Base-by-base conservation (phyloP, 2,888 invertebrate genomes). In the Tetropium fuscum region DNA sequence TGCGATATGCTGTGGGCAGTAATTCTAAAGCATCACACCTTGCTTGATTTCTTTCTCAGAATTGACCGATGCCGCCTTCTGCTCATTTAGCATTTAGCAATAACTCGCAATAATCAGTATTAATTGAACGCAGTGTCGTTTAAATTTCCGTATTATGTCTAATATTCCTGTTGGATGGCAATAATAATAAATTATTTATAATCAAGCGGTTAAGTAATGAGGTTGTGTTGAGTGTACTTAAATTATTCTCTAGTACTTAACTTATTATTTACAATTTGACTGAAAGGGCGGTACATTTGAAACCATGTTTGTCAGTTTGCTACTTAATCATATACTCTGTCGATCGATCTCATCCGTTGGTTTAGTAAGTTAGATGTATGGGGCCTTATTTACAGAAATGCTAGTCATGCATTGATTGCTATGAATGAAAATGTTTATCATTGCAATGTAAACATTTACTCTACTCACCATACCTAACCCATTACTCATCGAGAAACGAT, bases 51-150 rank as follows among this genome's bases (percentile, higher is more conserved):
- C 53, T 40, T 51, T 48, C n/a, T 54, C 8, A 43, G 45, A 30
- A 45, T 51, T 49, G 36, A 56, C 56, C 48, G 55, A 57, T 64
- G 58, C 58, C 48, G 54, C 53, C 53, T 45, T 74, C 74, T 77
- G 78, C 80, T 79, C 81, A 79, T 78, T 74, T 77, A 78, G 80
- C 80, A 79, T 80, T 80, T 81, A 83, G 83, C 83, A 83, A 83
- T 83, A 83, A 83, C 82, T 83, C 81, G 83, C 83, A 83, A 83
- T 83, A 83, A 83, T 81, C 83, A 82, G 83, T 82, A 82, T 82
- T 82, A 82, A 59, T 63, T 66, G 48, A 47, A 61, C 55, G 55
- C 48, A 20, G 27, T 48, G 48, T 48, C 56, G 48, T 56, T 56
- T 43, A 47, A 57, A 63, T 66, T 60, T 63, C 62, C 63, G 60